Evolutionary conservation across 2,888 invertebrate genomes (phyloP).

Genomic region (Hemithea aestivaria): DNA sequence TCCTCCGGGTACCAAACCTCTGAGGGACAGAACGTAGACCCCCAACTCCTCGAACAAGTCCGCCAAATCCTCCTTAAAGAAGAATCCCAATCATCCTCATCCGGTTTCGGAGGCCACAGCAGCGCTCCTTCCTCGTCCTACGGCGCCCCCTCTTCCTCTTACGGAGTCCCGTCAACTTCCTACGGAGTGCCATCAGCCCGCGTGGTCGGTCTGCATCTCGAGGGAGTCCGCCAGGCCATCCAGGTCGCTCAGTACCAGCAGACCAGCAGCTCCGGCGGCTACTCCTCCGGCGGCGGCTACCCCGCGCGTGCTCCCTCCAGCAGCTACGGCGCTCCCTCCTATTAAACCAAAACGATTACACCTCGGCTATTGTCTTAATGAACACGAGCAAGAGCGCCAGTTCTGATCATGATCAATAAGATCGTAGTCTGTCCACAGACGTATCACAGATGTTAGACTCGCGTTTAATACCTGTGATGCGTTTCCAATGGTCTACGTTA

Average conservation of each 20-base stretch:
- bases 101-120: slow-evolving; percentile 80
- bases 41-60: slow-evolving; percentile 88
- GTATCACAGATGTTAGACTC: slow-evolving; percentile 31
- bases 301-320: slow-evolving; percentile 80
- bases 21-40: slow-evolving; percentile 90
- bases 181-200: slow-evolving; percentile 68
- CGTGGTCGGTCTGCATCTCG: slow-evolving; percentile 91
- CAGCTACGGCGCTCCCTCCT: slow-evolving; percentile 85
- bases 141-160: slow-evolving; percentile 80
- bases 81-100: slow-evolving; percentile 80
- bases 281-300: slow-evolving; percentile 76
- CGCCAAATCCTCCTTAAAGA: slow-evolving; percentile 91
- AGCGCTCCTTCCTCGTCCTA: slow-evolving; percentile 84
- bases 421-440: slow-evolving; percentile 29
- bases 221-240: slow-evolving; percentile 91
- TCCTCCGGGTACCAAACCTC: slow-evolving; percentile 88
- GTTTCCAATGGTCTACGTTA: slow-evolving; percentile 33
- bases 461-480: slow-evolving; percentile 22
- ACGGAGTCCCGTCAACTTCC: slow-evolving; percentile 82
- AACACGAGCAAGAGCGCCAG: no score
- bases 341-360: slow-evolving; percentile 48
- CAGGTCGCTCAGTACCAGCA: slow-evolving; percentile 93
- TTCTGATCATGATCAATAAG: no score
- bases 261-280: slow-evolving; percentile 75
- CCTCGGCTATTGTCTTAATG: no score